These are phyloP conservation scores for Syrmaticus mikado DNA, from an alignment of 2,113 vertebrate genomes.

Conservation along the genomic window DNA sequence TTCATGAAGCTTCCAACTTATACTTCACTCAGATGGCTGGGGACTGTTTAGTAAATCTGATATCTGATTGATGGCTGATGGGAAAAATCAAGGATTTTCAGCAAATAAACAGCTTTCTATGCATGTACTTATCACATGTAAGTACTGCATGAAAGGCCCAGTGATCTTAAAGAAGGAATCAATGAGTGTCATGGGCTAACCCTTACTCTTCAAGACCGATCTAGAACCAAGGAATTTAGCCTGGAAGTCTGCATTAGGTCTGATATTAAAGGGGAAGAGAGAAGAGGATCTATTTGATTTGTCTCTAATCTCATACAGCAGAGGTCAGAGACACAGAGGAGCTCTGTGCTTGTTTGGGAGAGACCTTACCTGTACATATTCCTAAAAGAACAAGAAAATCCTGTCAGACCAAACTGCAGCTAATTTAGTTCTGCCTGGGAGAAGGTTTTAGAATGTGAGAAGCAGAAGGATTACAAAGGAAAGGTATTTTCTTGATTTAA, in stretches of 20 bases:
- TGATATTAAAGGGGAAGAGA: background rate
- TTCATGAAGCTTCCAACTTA: background rate
- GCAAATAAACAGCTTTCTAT: background rate
- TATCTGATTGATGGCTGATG: background rate
- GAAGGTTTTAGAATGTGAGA: background rate
- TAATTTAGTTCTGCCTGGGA: background rate
- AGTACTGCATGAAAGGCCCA: background rate
- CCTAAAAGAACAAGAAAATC: background rate
- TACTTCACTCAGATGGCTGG: accelerated
- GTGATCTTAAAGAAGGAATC: background rate
- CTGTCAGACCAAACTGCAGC: background rate
- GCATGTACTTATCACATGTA: background rate
- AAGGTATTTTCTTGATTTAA: background rate
- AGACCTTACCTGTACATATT: background rate
- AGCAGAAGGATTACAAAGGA: background rate
- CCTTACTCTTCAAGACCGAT: background rate
- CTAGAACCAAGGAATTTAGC: background rate
- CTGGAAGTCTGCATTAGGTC: background rate
- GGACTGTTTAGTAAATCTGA: background rate
- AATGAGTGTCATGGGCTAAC: background rate
- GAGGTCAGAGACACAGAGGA: background rate
- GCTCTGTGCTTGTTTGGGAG: accelerated
- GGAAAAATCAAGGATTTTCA: background rate
- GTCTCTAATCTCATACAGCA: background rate
- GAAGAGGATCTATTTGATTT: background rate